These are phyloP conservation scores for Habropoda laboriosa DNA, from an alignment of 1,140 invertebrate genomes.

Conservation along the genomic window DNA sequence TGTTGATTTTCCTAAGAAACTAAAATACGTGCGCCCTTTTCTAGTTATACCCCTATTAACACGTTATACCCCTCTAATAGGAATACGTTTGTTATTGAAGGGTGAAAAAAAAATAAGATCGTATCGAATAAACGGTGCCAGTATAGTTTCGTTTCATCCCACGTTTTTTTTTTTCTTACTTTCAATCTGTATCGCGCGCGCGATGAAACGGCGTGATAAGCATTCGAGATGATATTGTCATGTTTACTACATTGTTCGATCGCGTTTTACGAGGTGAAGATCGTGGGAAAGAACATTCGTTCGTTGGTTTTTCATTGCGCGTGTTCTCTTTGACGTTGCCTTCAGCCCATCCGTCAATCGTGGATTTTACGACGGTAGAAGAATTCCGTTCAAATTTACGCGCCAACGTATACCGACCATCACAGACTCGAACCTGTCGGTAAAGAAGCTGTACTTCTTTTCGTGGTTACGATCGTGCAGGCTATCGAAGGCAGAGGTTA, in stretches of 20 bases:
- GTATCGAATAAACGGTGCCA: not conserved
- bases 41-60: no score
- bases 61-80: no score
- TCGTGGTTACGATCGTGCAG: not conserved
- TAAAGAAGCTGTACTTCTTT: no score
- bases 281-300: not conserved
- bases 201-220: not conserved
- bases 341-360: no score
- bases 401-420: not conserved
- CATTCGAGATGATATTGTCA: not conserved
- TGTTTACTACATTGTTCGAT: not conserved
- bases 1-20: conserved; percentile 45
- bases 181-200: not conserved
- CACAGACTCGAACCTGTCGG: no score
- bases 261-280: not conserved
- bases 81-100: no score
- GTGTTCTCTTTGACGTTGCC: not conserved
- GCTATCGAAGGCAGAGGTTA: not conserved
- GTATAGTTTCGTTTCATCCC: not conserved
- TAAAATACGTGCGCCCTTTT: not conserved
- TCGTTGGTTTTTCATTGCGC: not conserved
- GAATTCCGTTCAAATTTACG: not conserved
- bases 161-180: not conserved
- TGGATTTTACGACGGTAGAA: not conserved
- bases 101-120: not conserved